Evolutionary conservation across 2,888 invertebrate species (phyloP), one percentile per base, ranked within the genome.

Genomic region (Lasioglossum malachurum): DNA sequence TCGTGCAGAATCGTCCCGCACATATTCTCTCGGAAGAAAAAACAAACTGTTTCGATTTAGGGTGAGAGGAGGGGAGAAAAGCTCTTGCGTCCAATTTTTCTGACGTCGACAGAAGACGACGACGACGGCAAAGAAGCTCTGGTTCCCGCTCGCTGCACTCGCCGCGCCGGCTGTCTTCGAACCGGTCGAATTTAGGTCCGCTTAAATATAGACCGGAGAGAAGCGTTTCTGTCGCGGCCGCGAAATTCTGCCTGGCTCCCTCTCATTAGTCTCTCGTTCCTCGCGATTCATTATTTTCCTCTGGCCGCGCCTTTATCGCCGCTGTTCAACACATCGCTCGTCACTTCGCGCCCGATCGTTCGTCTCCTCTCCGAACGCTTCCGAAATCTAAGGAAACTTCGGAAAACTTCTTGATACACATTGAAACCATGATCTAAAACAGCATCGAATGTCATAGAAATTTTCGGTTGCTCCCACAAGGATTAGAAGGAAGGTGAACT

Each of bases 131-230:
- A 12, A 31, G 41, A 27, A 60, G 27, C 60, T 60, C 74, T 79
- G 80, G 74, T 19, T 23, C 75, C 23, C 72, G 27, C 75, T 41
- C 46, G 74, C 64, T 79, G 76, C 75, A 78, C 41, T 78, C 84
- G 67, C 31, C 86, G 72, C 84, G 67, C 31, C 86, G 72, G 71
- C 71, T 78, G 77, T 83, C 77, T 82, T 82, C 41, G 76, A 76
- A 81, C 83, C 44, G 73, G 84, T 82, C 71, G 85, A 83, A 91
- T 91, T 87, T 88, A 86, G 90, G 83, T 90, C 88, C 82, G 82
- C 88, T 87, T 91, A 92, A 87, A 91, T 90, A 89, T 91, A 91
- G 91, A 84, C 31, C 64, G 35, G 71, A 27, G 49, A 27, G 67
- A 38, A 78, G 80, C 86, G 60, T 79, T 74, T 84, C 73, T 78